phyloP scores from a whole-genome alignment of 2,113 vertebrate genomes.

The Alaudala cheleensis region DNA sequence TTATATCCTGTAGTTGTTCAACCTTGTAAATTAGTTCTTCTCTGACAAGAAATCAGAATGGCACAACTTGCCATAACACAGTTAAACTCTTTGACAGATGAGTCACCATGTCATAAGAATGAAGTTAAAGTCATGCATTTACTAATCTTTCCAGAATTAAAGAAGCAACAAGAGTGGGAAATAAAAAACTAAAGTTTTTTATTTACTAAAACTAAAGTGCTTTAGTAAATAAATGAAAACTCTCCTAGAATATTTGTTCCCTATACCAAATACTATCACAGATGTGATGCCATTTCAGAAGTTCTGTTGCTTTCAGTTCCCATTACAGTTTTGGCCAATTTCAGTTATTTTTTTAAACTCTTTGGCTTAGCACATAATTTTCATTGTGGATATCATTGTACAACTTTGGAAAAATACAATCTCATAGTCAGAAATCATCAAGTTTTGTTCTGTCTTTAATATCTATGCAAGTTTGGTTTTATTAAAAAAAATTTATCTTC shows the following conservation, averaged over 20 bases:
- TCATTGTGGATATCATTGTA: neutral
- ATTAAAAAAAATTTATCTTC: neutral
- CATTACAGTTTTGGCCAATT: neutral
- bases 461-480: neutral
- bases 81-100: conserved; percentile 27
- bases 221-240: neutral
- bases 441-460: neutral
- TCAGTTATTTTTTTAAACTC: neutral
- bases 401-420: neutral
- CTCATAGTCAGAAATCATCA: neutral
- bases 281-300: neutral
- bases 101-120: conserved; percentile 20
- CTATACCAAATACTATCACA: neutral
- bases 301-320: neutral
- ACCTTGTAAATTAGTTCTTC: conserved; percentile 22
- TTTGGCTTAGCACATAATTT: neutral
- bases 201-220: no score
- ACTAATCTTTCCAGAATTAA: neutral
- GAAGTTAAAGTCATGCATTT: neutral
- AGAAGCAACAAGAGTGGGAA: neutral
- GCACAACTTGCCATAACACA: neutral
- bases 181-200: neutral
- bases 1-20: conserved; percentile 24
- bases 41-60: conserved; percentile 48
- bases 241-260: neutral